These are phyloP conservation scores for Brachirus orientalis DNA, from an alignment of 2,113 vertebrate species.

Conservation along the genomic window DNA sequence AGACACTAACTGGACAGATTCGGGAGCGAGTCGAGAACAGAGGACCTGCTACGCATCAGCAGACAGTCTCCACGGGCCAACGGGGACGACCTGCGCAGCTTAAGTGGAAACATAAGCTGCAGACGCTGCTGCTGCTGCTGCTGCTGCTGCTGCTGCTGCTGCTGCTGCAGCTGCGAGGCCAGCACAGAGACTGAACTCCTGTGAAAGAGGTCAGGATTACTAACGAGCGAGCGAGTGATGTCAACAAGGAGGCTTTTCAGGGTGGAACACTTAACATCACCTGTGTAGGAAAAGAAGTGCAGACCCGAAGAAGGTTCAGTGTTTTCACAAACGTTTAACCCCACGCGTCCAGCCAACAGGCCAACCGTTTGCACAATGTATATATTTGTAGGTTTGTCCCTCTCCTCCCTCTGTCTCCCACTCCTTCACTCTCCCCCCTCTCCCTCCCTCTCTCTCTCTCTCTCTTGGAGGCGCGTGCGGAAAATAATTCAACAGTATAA, in stretches of 20 bases:
- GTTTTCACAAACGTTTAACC: constrained; percentile 73
- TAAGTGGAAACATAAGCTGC: constrained; percentile 53
- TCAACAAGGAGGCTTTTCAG: constrained; percentile 64
- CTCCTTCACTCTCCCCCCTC: constrained; percentile 24
- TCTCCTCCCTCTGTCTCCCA: constrained; percentile 3
- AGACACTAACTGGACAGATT: constrained; percentile 55
- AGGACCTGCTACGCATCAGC: constrained; percentile 33
- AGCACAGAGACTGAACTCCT: constrained; percentile 31
- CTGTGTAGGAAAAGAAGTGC: constrained; percentile 64
- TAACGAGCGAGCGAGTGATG: constrained; percentile 51
- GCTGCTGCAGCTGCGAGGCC: constrained; percentile 8
- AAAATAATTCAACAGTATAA: constrained; percentile 81
- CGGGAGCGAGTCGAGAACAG: constrained; percentile 39
- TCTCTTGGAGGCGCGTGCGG: constrained; percentile 70
- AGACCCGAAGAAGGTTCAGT: constrained; percentile 45
- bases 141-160: not conserved
- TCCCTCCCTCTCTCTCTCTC: constrained; percentile 23
- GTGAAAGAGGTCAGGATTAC: constrained; percentile 38
- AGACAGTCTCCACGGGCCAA: constrained; percentile 39
- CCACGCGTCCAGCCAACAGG: constrained; percentile 16
- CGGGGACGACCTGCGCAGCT: constrained; percentile 18
- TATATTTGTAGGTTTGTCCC: constrained; percentile 11
- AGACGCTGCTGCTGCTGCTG: constrained; percentile 1
- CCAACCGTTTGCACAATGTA: constrained; percentile 39
- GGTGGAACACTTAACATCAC: constrained; percentile 70